Conservation (phyloP, 2,888 invertebrate species). For the Sphinx pinastri region DNA sequence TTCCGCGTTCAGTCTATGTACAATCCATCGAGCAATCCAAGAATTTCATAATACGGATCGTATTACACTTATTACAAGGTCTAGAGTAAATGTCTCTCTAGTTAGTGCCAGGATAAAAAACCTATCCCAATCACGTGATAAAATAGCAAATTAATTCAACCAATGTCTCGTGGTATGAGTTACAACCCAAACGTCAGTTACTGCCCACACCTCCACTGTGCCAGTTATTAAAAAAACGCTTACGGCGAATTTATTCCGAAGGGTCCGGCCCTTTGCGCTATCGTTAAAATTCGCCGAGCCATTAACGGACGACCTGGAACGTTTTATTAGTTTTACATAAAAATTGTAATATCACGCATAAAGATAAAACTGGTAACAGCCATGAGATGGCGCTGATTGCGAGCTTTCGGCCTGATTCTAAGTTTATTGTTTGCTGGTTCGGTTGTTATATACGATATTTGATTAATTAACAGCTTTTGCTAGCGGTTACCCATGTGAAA, state of each 20-base stretch:
- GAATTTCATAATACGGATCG: too few relatives aligned
- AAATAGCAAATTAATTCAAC: not conserved
- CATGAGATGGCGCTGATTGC: constrained; percentile 21
- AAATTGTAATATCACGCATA: constrained; percentile 23
- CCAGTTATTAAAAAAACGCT: constrained; percentile 61
- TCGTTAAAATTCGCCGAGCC: constrained; percentile 53
- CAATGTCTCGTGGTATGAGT: not conserved
- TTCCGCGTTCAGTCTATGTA: too few relatives aligned
- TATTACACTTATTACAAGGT: not conserved
- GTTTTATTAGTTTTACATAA: constrained; percentile 31
- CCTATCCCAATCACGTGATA: not conserved
- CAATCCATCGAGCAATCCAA: too few relatives aligned
- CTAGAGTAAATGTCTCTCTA: not conserved
- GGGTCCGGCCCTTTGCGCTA: constrained; percentile 37
- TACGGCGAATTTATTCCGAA: constrained; percentile 50
- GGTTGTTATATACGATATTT: too few relatives aligned
- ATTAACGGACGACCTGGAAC: constrained; percentile 43
- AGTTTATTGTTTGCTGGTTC: not conserved
- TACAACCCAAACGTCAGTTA: not conserved
- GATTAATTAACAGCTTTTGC: too few relatives aligned
- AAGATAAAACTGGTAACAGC: constrained; percentile 25
- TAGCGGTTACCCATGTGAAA: too few relatives aligned
- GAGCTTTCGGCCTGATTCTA: constrained; percentile 3
- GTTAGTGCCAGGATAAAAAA: not conserved
- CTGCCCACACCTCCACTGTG: constrained; percentile 32